Conservation (phyloP, 2,888 invertebrate species). For the Nycteola revayana region DNA sequence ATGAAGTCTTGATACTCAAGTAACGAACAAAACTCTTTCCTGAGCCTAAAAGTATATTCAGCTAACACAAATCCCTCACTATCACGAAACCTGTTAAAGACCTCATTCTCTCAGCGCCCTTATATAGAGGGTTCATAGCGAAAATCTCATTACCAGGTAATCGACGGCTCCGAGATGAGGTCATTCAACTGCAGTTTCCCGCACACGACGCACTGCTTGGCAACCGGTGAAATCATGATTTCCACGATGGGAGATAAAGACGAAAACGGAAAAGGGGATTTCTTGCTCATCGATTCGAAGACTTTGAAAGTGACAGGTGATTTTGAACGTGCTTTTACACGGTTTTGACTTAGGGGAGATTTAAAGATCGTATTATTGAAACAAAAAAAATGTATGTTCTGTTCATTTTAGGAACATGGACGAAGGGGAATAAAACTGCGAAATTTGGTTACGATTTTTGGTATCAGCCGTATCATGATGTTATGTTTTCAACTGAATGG, state of each 20-base stretch:
- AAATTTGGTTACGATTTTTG: slow-evolving; percentile 97
- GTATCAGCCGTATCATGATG: slow-evolving; percentile 97
- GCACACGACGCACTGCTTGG: slow-evolving; percentile 97
- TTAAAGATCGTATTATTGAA: slow-evolving; percentile 12
- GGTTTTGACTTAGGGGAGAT: slow-evolving; percentile 24
- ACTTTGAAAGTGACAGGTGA: slow-evolving; percentile 88
- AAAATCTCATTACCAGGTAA: slow-evolving; percentile 83
- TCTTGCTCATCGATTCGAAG: slow-evolving; percentile 92
- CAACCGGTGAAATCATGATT: slow-evolving; percentile 96
- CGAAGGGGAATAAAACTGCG: slow-evolving; percentile 84
- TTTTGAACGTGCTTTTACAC: slow-evolving; percentile 28
- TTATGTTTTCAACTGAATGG: slow-evolving; percentile 96
- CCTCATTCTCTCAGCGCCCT: slow-evolving; percentile 32
- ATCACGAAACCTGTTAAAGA: slow-evolving; percentile 33
- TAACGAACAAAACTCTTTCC: slow-evolving; percentile 3
- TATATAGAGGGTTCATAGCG: slow-evolving; percentile 51
- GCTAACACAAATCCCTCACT: slow-evolving; percentile 33
- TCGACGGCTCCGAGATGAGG: slow-evolving; percentile 91
- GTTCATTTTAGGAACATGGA: slow-evolving; percentile 85
- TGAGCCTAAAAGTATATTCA: slow-evolving; percentile 13
- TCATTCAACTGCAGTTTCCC: slow-evolving; percentile 90
- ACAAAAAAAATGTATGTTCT: slow-evolving; percentile 10
- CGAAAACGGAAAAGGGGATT: slow-evolving; percentile 94
- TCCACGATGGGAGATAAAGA: slow-evolving; percentile 95
- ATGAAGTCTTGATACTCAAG: slow-evolving; percentile 5